Base-by-base conservation (phyloP, 2,113 vertebrate species). In the Lasiurus cinereus region DNA sequence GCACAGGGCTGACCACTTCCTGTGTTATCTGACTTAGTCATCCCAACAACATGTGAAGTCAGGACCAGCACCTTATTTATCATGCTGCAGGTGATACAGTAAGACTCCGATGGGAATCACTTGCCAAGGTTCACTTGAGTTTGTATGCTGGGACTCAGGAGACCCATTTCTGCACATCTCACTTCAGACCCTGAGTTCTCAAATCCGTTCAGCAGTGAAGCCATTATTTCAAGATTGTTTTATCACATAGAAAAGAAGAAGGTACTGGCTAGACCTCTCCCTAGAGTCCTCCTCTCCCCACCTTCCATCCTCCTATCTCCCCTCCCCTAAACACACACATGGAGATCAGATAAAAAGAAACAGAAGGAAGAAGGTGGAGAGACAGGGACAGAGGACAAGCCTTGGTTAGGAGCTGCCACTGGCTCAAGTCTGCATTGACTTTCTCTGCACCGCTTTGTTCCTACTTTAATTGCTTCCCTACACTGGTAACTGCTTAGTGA, bases 181-280 rank as follows among this genome's bases (percentile, higher is more conserved):
- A 64, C 62, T 84, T 52, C 16, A 36, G 29, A 29, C 29, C 78
- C 31, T 43, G 62, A 48, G 31, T 83, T 64, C 36, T 80, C 43
- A 24, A 73, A 21, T 39, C 80, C 46, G 22, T n/a, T 85, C 62
- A 54, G 46, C 62, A 46, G 4, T 31, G 50, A 56, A 78, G 46
- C n/a, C 72, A 31, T 77, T 21, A 31, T 94, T 83, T 92, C 31
- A 56, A 64, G 36, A 64, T 21, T 64, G 39, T 82, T 83, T 92
- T 31, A 70, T 79, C 69, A n/a, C 74, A 70, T 2, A 50, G 48
- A 64, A 78, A 46, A 56, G 59, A 72, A 24, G 10, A 86, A 52
- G n/a, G 4, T 72, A 31, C 19, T n/a, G 21, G 31, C 14, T 48
- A 62, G 10, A 73, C 5, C 4, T 39, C 36, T 62, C 52, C 16